These are phyloP conservation scores for Malurus leucopterus DNA, from an alignment of 2,797 vertebrate species.

Conservation along the genomic window DNA sequence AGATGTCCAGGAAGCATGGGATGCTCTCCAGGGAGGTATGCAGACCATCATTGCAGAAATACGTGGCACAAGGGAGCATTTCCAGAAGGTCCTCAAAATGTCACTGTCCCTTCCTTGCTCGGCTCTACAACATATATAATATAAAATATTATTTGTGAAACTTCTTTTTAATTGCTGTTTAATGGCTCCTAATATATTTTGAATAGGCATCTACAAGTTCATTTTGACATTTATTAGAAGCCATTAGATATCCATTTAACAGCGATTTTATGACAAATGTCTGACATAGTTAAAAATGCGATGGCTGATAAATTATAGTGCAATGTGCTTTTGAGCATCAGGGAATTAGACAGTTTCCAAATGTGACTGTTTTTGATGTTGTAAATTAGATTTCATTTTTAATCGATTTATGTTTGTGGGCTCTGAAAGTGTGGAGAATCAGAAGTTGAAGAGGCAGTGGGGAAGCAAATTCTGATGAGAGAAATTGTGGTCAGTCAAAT, in stretches of 20 bases:
- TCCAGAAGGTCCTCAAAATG: constrained; percentile 11
- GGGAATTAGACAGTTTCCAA: constrained; percentile 34
- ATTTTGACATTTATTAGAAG: constrained; percentile 60
- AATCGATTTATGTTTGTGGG: not conserved
- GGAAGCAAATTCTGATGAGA: not conserved
- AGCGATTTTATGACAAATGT: constrained; percentile 44
- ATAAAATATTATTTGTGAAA: constrained; percentile 54
- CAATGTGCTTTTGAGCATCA: constrained; percentile 16
- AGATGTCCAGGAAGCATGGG: not conserved
- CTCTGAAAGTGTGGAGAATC: not conserved
- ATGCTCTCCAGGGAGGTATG: not conserved
- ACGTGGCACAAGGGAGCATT: not conserved
- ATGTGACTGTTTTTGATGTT: constrained; percentile 15
- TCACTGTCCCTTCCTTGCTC: not conserved
- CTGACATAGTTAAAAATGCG: constrained; percentile 44
- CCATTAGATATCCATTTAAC: constrained; percentile 48
- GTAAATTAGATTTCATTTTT: constrained; percentile 40
- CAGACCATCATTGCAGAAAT: not conserved
- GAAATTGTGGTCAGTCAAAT: not conserved
- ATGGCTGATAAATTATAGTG: constrained; percentile 35
- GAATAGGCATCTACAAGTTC: constrained; percentile 43
- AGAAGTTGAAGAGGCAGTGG: not conserved
- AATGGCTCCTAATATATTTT: constrained; percentile 57
- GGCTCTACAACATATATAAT: not conserved
- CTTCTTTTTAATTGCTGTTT: constrained; percentile 56